Evolutionary conservation across 2,113 vertebrate species (phyloP).

Genomic region (Nibea albiflora): DNA sequence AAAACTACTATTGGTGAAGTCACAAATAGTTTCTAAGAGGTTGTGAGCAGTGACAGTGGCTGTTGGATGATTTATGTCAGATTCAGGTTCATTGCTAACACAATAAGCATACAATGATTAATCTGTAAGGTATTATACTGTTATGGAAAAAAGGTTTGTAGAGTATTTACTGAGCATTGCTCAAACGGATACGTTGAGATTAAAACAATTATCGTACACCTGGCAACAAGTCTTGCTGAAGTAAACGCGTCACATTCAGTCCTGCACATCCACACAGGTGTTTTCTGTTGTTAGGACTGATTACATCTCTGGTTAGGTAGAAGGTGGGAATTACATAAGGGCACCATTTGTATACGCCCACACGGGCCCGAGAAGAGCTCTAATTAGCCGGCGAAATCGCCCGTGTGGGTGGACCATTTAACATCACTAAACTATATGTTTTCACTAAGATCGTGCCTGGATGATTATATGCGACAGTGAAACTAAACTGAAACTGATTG

Average conservation of each 20-base stretch:
- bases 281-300: neutral
- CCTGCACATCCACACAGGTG: neutral
- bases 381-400: neutral
- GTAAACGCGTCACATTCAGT: neutral
- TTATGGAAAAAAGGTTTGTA: neutral
- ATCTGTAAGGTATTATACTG: neutral
- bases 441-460: no score
- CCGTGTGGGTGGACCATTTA: neutral
- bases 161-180: no score
- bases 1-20: neutral
- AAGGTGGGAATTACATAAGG: slow-evolving; percentile 2
- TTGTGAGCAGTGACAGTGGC: neutral
- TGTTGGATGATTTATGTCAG: neutral
- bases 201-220: no score
- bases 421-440: neutral
- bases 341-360: neutral
- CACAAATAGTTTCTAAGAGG: neutral
- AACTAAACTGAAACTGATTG: no score
- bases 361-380: neutral
- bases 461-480: no score
- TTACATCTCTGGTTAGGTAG: neutral
- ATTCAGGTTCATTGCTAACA: neutral
- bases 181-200: no score
- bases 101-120: neutral
- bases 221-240: neutral